A percentile compares a stretch with the other conserved stretches of the same genome.
Evolutionary conservation across 2,113 vertebrate species (phyloP).

Genomic region (Mesitornis unicolor): DNA sequence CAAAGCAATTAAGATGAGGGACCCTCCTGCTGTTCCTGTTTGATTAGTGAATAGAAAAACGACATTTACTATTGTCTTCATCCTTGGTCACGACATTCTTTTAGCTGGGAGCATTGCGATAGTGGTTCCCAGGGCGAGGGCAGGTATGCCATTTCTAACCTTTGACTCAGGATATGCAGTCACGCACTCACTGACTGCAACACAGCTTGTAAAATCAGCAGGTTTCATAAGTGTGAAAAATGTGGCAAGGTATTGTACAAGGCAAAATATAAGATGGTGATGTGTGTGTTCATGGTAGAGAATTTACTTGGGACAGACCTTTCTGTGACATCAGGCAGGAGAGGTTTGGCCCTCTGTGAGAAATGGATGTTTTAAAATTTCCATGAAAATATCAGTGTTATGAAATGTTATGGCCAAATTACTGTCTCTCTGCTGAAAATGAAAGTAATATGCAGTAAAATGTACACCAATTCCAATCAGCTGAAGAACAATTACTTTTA

Average conservation of each 20-base stretch:
- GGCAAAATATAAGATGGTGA: neutral
- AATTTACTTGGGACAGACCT: neutral
- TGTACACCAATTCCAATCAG: neutral
- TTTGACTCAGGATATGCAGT: neutral
- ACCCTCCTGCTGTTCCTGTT: conserved; percentile 27
- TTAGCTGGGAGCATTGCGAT: neutral
- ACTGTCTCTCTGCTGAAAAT: neutral
- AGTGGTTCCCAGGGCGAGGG: conserved; percentile 18
- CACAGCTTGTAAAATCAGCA: neutral
- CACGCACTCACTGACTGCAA: neutral
- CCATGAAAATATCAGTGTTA: neutral
- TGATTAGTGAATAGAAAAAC: neutral
- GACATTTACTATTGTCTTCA: conserved; percentile 17
- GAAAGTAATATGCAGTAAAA: conserved; percentile 5
- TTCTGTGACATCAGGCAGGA: neutral
- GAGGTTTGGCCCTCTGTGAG: neutral
- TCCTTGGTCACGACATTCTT: conserved; percentile 26
- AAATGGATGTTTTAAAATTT: neutral
- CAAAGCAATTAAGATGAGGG: neutral
- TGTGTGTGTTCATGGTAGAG: neutral
- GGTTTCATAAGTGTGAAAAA: neutral
- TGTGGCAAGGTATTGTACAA: neutral
- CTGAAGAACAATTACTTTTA: neutral
- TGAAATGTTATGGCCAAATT: conserved; percentile 1
- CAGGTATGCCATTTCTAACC: neutral